These are phyloP conservation scores for Drosophila nasuta DNA, from an alignment of 1,140 invertebrate species.

Conservation along the genomic window DNA sequence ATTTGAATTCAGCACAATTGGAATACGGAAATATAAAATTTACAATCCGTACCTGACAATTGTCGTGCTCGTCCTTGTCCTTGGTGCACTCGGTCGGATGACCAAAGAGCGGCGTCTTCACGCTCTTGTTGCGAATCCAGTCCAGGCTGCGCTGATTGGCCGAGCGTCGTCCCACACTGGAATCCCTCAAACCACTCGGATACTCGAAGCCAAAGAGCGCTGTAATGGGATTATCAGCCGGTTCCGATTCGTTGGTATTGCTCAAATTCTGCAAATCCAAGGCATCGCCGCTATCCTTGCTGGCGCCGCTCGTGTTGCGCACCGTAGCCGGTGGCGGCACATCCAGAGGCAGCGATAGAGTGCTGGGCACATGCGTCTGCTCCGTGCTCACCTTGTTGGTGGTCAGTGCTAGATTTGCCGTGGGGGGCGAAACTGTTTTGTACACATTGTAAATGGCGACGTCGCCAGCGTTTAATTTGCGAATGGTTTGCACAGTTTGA, in stretches of 20 bases:
- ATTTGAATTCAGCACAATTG: too few relatives aligned
- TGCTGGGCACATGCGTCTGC: slow-evolving; percentile 45
- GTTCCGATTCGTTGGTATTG: slow-evolving; percentile 76
- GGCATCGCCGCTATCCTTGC: slow-evolving; percentile 60
- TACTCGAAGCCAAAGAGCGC: slow-evolving; percentile 75
- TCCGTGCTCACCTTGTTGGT: slow-evolving; percentile 79
- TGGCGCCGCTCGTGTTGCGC: slow-evolving; percentile 57
- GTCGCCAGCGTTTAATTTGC: slow-evolving; percentile 67
- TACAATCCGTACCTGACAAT: slow-evolving; percentile 66
- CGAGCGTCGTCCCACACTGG: slow-evolving; percentile 68
- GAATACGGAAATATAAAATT: too few relatives aligned
- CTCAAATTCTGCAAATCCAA: slow-evolving; percentile 75
- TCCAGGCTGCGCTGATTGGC: slow-evolving; percentile 62
- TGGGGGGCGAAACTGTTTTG: slow-evolving; percentile 77
- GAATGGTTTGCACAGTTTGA: slow-evolving; percentile 55
- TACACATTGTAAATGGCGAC: slow-evolving; percentile 71
- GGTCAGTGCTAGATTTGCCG: slow-evolving; percentile 67
- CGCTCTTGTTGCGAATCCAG: slow-evolving; percentile 61
- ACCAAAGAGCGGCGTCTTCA: slow-evolving; percentile 63
- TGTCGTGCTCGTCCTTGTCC: slow-evolving; percentile 62
- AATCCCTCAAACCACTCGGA: slow-evolving; percentile 58
- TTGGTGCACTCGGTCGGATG: slow-evolving; percentile 69
- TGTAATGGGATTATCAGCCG: slow-evolving; percentile 75
- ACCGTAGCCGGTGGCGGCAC: slow-evolving; percentile 57
- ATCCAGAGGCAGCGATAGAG: slow-evolving; percentile 49